Evolutionary conservation across 2,113 vertebrate genomes (phyloP).

Genomic region (Choloepus hoffmanni): DNA sequence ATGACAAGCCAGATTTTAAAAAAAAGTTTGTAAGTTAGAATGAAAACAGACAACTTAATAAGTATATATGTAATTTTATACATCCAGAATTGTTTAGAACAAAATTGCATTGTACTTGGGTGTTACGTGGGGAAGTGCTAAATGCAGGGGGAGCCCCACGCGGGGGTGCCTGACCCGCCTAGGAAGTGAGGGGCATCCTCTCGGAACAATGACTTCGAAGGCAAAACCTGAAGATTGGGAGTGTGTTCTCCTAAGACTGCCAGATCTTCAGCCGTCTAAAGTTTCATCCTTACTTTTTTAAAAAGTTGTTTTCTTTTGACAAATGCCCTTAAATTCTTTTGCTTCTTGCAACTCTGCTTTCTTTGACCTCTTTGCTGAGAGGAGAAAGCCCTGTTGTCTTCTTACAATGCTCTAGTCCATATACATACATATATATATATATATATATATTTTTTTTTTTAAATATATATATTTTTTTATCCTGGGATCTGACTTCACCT

Average conservation of each 20-base stretch:
- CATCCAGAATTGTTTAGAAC: not conserved
- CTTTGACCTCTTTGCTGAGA: not conserved
- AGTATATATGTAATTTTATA: not conserved
- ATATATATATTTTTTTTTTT: no score
- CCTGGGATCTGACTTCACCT: not conserved
- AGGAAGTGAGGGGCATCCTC: not conserved
- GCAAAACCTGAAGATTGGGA: not conserved
- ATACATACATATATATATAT: no score
- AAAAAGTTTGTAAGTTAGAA: not conserved
- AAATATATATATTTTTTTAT: not conserved
- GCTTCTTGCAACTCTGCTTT: not conserved
- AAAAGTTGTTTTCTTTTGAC: not conserved
- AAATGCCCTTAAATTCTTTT: not conserved
- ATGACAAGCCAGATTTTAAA: not conserved
- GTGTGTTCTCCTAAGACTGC: not conserved
- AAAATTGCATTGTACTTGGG: not conserved
- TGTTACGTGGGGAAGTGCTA: not conserved
- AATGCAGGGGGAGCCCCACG: no score
- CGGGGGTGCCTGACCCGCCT: not conserved
- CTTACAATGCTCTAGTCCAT: not conserved
- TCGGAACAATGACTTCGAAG: not conserved
- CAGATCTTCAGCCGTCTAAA: not conserved
- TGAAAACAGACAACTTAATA: not conserved
- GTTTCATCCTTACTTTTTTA: not conserved
- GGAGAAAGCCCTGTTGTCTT: not conserved